Percentiles rank a stretch among this genome's conserved stretches.
phyloP scores from a whole-genome alignment of 2,113 vertebrate species.

The Mormoops blainvillei region DNA sequence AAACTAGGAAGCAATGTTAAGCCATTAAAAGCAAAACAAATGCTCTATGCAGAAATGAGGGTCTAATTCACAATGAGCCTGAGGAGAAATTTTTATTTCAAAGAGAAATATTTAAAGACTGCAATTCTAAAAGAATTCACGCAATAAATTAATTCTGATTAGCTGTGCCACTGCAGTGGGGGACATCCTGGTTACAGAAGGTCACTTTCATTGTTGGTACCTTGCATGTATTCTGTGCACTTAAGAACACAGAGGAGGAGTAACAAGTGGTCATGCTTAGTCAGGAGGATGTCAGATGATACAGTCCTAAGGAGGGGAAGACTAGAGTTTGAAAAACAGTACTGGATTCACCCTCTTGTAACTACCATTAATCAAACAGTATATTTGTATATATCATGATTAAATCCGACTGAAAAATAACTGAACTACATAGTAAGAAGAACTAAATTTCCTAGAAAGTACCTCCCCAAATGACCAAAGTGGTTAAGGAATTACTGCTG shows the following conservation, averaged over 20 bases:
- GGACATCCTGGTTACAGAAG: not conserved
- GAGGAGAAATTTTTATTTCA: constrained; percentile 44
- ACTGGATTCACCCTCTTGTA: not conserved
- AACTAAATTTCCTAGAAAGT: not conserved
- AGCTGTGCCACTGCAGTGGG: not conserved
- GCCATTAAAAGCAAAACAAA: not conserved
- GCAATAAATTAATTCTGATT: constrained; percentile 10
- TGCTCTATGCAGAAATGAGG: constrained; percentile 9
- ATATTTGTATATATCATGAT: not conserved
- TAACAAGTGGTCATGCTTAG: constrained; percentile 46
- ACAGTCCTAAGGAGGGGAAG: not conserved
- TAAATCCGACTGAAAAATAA: constrained; percentile 5
- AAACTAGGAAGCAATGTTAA: not conserved
- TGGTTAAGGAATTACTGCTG: not conserved
- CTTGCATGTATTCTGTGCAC: not conserved
- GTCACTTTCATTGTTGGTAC: not conserved
- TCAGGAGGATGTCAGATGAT: not conserved
- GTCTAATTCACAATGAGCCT: not conserved
- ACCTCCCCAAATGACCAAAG: not conserved
- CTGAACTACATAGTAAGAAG: not conserved
- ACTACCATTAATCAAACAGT: constrained; percentile 27
- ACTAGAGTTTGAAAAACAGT: not conserved
- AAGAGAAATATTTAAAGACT: constrained; percentile 37
- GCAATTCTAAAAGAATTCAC: not conserved
- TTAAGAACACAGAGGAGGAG: not conserved